Evolutionary conservation across 2,797 vertebrate species (phyloP).

Genomic region (Neopelma chrysocephalum): DNA sequence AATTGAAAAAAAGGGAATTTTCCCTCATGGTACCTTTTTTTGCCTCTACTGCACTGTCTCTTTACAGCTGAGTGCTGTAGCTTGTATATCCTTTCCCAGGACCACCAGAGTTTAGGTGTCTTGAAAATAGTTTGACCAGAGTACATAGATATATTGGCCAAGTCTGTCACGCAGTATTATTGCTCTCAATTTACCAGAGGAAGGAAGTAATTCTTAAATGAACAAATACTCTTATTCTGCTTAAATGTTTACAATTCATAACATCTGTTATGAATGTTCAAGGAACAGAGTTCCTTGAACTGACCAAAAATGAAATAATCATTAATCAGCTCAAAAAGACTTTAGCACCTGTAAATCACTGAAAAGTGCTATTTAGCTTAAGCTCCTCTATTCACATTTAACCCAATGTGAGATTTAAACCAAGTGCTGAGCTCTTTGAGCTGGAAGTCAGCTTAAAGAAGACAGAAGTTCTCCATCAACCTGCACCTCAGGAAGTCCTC

Average conservation of each 20-base stretch:
- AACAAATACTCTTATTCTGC: neutral
- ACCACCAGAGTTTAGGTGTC: neutral
- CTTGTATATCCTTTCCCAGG: neutral
- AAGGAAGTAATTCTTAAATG: neutral
- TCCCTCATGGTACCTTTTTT: neutral
- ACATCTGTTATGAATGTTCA: neutral
- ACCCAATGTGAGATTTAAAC: neutral
- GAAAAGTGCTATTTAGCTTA: neutral
- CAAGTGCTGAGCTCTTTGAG: no score
- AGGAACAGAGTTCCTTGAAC: neutral
- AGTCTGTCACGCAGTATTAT: neutral
- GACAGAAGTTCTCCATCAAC: no score
- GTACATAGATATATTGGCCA: neutral
- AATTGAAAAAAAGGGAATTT: neutral
- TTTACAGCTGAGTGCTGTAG: neutral
- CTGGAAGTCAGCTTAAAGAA: no score
- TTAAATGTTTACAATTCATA: neutral
- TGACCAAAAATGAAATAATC: neutral
- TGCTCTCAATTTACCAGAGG: neutral
- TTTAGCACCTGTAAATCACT: neutral
- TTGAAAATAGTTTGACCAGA: neutral
- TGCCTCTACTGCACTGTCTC: fast-evolving
- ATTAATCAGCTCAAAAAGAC: neutral
- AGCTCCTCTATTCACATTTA: neutral
- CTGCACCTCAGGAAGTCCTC: no score